These are phyloP conservation scores for Allygus modestus DNA, from an alignment of 2,888 invertebrate genomes.

Conservation along the genomic window DNA sequence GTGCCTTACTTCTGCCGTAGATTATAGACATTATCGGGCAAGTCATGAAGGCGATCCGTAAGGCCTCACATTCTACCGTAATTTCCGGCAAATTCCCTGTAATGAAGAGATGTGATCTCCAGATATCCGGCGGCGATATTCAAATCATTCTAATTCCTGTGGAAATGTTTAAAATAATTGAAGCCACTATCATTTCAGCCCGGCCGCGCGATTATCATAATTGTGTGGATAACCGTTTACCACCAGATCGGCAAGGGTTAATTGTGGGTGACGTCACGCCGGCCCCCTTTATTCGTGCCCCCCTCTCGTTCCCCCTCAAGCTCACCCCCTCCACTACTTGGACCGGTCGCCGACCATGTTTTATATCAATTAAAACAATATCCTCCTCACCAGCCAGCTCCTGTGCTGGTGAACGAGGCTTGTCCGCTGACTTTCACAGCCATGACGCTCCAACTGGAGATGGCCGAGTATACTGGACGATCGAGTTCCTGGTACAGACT, in stretches of 20 bases:
- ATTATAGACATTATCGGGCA: constrained; percentile 51
- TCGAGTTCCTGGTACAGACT: too few relatives aligned
- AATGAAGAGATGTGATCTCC: constrained; percentile 63
- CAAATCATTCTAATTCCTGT: constrained; percentile 64
- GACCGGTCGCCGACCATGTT: constrained; percentile 63
- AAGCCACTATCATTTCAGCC: constrained; percentile 61
- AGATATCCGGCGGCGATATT: constrained; percentile 60
- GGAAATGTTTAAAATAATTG: constrained; percentile 64
- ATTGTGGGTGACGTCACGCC: constrained; percentile 40
- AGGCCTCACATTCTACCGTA: constrained; percentile 55
- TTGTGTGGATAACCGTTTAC: constrained; percentile 53
- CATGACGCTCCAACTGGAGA: not conserved
- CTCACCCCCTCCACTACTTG: constrained; percentile 58
- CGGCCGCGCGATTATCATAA: constrained; percentile 53
- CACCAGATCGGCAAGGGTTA: constrained; percentile 18
- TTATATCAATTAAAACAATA: constrained; percentile 50
- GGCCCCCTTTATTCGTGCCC: not conserved
- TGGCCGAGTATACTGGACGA: too few relatives aligned
- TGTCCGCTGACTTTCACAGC: not conserved
- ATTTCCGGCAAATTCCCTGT: constrained; percentile 64
- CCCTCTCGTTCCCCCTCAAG: constrained; percentile 65
- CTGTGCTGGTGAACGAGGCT: not conserved
- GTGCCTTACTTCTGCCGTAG: constrained; percentile 50
- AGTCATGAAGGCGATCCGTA: constrained; percentile 42
- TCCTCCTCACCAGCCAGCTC: not conserved